Evolutionary conservation across 2,797 vertebrate species (phyloP).

Genomic region (Phrynocephalus guinanensis): DNA sequence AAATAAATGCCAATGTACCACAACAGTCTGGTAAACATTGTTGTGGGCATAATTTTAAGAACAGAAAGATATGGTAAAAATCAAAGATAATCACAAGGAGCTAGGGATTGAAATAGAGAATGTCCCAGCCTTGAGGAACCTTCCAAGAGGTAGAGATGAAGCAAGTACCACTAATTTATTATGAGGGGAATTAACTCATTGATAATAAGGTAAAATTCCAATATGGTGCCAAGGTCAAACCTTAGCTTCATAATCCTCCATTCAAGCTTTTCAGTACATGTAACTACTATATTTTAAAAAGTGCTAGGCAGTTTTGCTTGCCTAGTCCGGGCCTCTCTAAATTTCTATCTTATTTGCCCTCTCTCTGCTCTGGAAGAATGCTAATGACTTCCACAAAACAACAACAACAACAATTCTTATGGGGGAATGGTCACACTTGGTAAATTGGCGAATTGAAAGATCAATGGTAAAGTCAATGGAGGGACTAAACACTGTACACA

Average conservation of each 20-base stretch:
- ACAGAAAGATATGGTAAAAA: background rate
- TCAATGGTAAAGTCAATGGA: conserved; percentile 51
- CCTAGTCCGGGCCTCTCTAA: background rate
- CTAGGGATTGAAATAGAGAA: background rate
- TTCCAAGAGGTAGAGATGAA: conserved; percentile 5
- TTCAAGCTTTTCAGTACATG: conserved; percentile 14
- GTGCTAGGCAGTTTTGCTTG: conserved; percentile 18
- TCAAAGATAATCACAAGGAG: background rate
- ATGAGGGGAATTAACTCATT: background rate
- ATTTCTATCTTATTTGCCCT: conserved; percentile 22
- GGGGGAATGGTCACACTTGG: conserved; percentile 25
- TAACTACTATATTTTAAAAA: background rate
- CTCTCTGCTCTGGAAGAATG: conserved; percentile 24
- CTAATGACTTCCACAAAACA: conserved; percentile 12
- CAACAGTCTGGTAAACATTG: background rate
- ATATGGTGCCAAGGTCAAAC: conserved; percentile 12
- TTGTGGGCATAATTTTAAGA: background rate
- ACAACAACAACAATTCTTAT: too few relatives aligned
- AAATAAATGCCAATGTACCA: background rate
- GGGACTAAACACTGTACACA: conserved; percentile 43
- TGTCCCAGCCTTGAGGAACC: background rate
- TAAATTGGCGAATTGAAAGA: conserved; percentile 35
- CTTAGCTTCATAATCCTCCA: conserved; percentile 13
- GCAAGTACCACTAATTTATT: conserved; percentile 23
- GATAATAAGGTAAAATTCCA: conserved; percentile 17